Base-by-base conservation (phyloP, 2,888 invertebrate species). In the Agriopis leucophaearia region DNA sequence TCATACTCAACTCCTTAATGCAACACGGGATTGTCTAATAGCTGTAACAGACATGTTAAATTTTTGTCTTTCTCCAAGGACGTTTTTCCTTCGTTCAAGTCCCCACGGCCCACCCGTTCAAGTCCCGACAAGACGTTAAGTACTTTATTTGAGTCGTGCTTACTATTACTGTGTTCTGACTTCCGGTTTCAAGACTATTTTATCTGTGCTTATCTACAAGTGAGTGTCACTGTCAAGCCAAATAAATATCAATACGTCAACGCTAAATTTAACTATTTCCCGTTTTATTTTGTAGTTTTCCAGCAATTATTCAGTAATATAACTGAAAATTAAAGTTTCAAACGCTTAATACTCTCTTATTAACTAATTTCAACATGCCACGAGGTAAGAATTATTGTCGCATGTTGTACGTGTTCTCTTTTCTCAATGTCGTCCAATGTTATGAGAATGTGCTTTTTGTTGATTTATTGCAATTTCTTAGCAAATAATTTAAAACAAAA, bases 361-460 rank as follows among this genome's bases (percentile, higher is more conserved):
- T 74, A 74, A 66, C 75, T 74, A 70, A 64, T 56, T 56, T 67
- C 81, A 90, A 76, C 73, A 93, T 93, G 93, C 93, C 93, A 84
- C 92, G 93, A 84, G 93, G 93, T 93, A 84, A 89, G 89, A 84
- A 64, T 72, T 58, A 57, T 67, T 74, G 69, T 74, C 18, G 42
- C 40, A 27, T 50, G 60, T 42, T 50, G 44, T 55, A 50, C 56
- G 70, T 75, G 74, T 76, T 65, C 66, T 72, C 70, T 75, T 51
- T 51, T 48, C 48, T 86, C 88, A 90, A 90, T 91, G 91, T 88
- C 89, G 88, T 81, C 79, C 88, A 90, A 91, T 90, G 89, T 84
- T 91, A 91, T 80, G 81, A 78, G 84, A 90, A 89, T 90, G 90
- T 91, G 90, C 86, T 86, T 82, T 81, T 55, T 48, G 63, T 62